Conservation (phyloP, 1,140 invertebrate genomes). For the Contarinia nasturtii region DNA sequence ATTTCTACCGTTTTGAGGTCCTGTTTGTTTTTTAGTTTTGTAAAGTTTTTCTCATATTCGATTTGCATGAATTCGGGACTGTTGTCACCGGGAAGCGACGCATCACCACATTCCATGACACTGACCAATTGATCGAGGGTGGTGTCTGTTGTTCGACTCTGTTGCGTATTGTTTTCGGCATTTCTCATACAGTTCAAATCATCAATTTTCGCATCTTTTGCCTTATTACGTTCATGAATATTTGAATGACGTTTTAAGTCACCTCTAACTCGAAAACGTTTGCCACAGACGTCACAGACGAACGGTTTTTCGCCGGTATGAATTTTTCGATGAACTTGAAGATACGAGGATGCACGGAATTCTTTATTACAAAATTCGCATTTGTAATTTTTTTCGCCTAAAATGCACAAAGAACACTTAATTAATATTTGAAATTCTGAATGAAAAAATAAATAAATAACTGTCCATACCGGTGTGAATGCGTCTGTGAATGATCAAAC, state of each 20-base stretch:
- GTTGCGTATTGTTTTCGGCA: no score
- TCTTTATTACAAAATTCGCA: not conserved
- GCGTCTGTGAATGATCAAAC: not conserved
- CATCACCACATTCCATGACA: no score
- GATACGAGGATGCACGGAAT: slow-evolving; percentile 40
- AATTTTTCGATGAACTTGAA: slow-evolving; percentile 72
- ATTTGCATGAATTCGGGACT: no score
- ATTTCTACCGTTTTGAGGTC: no score
- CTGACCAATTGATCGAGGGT: no score
- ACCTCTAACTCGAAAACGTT: slow-evolving; percentile 66
- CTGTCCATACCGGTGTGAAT: not conserved
- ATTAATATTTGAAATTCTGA: not conserved
- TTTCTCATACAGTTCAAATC: not conserved
- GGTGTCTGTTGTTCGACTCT: no score
- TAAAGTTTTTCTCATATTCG: no score
- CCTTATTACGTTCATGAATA: slow-evolving; percentile 35
- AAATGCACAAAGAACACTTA: not conserved
- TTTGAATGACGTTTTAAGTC: slow-evolving; percentile 77
- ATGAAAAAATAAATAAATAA: not conserved
- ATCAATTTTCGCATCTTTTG: slow-evolving; percentile 4
- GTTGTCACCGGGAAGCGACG: no score
- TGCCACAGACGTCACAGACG: slow-evolving; percentile 54
- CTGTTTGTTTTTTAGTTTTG: no score
- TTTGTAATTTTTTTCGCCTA: not conserved
- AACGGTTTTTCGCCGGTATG: slow-evolving; percentile 78